Conservation (phyloP, 2,113 vertebrate species). For the Ochotona princeps region DNA sequence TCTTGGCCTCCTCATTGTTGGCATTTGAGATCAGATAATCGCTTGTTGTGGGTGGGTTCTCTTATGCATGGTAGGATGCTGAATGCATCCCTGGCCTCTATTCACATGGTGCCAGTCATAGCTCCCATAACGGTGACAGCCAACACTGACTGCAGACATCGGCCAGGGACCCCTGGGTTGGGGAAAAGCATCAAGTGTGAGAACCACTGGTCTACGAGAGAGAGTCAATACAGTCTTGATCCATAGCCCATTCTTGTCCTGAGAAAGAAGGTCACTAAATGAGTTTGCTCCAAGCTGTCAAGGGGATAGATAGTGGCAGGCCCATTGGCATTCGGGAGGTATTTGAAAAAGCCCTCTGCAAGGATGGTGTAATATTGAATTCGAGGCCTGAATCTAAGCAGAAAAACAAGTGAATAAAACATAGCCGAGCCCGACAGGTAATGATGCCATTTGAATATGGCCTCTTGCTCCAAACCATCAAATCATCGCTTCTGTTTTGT, state of each 20-base stretch:
- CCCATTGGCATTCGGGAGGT: background rate
- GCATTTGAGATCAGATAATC: no score
- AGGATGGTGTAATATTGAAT: background rate
- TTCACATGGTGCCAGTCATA: background rate
- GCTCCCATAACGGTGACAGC: background rate
- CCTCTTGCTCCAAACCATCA: slow-evolving; percentile 59
- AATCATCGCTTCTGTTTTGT: slow-evolving; percentile 55
- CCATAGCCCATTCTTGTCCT: background rate
- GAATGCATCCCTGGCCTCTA: background rate
- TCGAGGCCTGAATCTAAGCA: background rate
- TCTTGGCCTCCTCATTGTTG: background rate
- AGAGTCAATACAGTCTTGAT: background rate
- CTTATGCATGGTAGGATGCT: background rate
- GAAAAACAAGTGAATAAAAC: slow-evolving; percentile 70
- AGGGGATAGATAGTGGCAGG: background rate
- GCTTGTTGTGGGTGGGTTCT: background rate
- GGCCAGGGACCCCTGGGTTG: background rate
- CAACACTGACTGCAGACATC: background rate
- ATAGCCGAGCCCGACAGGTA: background rate
- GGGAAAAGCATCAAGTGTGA: background rate
- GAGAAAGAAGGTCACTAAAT: background rate
- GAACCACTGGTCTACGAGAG: background rate
- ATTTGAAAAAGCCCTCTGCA: background rate
- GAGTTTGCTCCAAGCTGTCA: background rate
- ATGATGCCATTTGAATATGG: slow-evolving; percentile 71